Evolutionary conservation across 2,888 invertebrate genomes (phyloP).

Genomic region (Perdita meconis): DNA sequence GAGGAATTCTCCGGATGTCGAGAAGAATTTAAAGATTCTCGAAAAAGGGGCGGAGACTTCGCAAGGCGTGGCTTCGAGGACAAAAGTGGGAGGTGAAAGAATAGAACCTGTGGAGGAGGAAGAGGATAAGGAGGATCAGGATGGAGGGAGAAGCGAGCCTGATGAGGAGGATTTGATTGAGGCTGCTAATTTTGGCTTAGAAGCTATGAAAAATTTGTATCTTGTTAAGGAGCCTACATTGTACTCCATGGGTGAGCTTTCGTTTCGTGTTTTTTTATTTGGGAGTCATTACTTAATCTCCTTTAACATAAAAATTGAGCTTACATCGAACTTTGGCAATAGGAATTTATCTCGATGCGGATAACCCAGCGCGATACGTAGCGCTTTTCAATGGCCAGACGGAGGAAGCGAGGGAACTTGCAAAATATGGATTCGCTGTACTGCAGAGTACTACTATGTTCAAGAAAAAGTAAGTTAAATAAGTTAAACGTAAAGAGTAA

Average conservation of each 20-base stretch:
- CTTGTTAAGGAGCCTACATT: conserved; percentile 86
- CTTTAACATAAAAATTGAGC: no score
- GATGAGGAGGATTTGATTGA: conserved; percentile 86
- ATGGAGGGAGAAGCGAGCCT: conserved; percentile 19
- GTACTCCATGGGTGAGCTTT: conserved; percentile 86
- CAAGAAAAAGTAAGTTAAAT: conserved; percentile 87
- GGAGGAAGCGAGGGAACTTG: conserved; percentile 86
- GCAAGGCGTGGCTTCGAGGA: not conserved
- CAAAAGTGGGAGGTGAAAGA: conserved; percentile 1
- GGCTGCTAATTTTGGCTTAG: conserved; percentile 89
- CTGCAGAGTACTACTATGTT: conserved; percentile 88
- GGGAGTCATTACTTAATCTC: no score
- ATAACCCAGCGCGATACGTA: conserved; percentile 89
- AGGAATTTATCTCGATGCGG: conserved; percentile 88
- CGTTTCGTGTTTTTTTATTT: not conserved
- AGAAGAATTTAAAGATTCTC: not conserved
- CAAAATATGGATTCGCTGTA: conserved; percentile 89
- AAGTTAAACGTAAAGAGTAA: no score
- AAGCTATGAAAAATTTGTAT: conserved; percentile 88
- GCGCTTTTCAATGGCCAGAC: conserved; percentile 90
- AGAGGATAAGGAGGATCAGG: conserved; percentile 30
- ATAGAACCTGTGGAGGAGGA: not conserved
- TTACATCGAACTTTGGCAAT: not conserved
- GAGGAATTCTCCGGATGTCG: not conserved
- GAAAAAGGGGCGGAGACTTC: not conserved